Base-by-base conservation (phyloP, 2,888 invertebrate species). In the Brachycybe producta region DNA sequence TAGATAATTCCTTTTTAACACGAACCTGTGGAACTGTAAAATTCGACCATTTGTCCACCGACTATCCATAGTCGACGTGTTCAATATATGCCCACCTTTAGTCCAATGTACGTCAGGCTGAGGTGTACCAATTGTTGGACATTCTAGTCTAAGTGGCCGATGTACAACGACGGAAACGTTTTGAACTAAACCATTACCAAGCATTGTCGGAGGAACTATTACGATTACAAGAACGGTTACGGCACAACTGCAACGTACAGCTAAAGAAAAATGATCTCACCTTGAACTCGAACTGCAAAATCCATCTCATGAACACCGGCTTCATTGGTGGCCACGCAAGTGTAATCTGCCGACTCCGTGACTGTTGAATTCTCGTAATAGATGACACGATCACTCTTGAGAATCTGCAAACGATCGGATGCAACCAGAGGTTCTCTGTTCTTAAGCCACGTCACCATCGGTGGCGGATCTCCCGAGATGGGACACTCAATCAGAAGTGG, bases 281-380 rank as follows among this genome's bases (percentile, higher is more conserved):
- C 66, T n/a, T 73, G 65, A 1, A 77, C 71, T 19, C 64, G 64
- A 30, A 78, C 69, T 43, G 69, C 64, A 57, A 75, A 77, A 49
- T 66, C 64, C 15, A 73, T 67, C 52, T 70, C 68, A 1, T 72
- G 65, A 1, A 65, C 64, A 1, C 80, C 80, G 1, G 75, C 79
- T 41, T 65, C 65, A 61, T 77, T 80, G n/a, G 60, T 62, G 0
- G 79, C 79, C 13, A 70, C 66, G 57, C 81, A 81, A 0, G 70
- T 72, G 60, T 73, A 77, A 21, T 70, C 58, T 0, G 78, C 78
- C 39, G 66, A 69, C 15, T 75, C 66, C 5, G 8, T n/a, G 5
- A 17, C 19, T n/a, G n/a, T 15, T 5, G 27, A 19, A n/a, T 17
- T 15, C n/a, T 26, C 28, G n/a, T 42, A 8, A 19, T 26, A 42